Percentiles rank a stretch among this genome's conserved stretches.
Conservation (phyloP, 2,797 vertebrate genomes). For the Ctenopoma kingsleyae region DNA sequence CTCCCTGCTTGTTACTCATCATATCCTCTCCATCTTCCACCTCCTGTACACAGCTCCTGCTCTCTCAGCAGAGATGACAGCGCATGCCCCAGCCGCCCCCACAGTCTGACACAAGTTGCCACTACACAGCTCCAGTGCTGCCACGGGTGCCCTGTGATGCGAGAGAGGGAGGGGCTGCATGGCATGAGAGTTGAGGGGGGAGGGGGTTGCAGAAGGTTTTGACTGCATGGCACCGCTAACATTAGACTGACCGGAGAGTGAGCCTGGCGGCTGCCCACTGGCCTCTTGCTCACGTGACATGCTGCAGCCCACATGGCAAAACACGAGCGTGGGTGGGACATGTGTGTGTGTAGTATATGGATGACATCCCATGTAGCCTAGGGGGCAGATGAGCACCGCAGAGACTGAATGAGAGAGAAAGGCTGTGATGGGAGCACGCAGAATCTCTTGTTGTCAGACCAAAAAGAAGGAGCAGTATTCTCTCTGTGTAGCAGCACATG, state of each 20-base stretch:
- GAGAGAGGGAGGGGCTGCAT: slow-evolving; percentile 23
- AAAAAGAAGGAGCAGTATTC: slow-evolving; percentile 28
- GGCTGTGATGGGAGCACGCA: slow-evolving; percentile 28
- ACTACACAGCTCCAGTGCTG: slow-evolving; percentile 16
- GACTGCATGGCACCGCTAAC: slow-evolving; percentile 23
- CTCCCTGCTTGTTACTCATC: slow-evolving; percentile 28
- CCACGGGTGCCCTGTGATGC: slow-evolving; percentile 39
- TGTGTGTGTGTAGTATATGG: slow-evolving; percentile 38
- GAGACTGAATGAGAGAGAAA: slow-evolving; percentile 35
- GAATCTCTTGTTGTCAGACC: slow-evolving; percentile 52
- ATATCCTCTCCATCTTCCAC: slow-evolving; percentile 13
- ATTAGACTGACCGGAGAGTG: slow-evolving; percentile 36
- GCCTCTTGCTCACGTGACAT: slow-evolving; percentile 48
- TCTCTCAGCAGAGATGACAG: slow-evolving; percentile 37
- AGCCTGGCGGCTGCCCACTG: slow-evolving; percentile 40
- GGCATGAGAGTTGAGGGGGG: slow-evolving; percentile 14
- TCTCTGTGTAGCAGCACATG: slow-evolving; percentile 28
- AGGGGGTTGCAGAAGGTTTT: slow-evolving; percentile 13
- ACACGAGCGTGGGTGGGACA: slow-evolving; percentile 48
- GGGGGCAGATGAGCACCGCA: slow-evolving; percentile 49
- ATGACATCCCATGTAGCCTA: slow-evolving; percentile 57
- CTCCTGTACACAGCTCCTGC: slow-evolving; percentile 18
- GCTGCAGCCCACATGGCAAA: slow-evolving; percentile 49
- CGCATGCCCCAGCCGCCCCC: slow-evolving; percentile 30
- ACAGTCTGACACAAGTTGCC: slow-evolving; percentile 50